Evolutionary conservation across 2,888 invertebrate genomes (phyloP), one percentile per base, ranked within the genome.

Genomic region (Cryptus viduatorius): DNA sequence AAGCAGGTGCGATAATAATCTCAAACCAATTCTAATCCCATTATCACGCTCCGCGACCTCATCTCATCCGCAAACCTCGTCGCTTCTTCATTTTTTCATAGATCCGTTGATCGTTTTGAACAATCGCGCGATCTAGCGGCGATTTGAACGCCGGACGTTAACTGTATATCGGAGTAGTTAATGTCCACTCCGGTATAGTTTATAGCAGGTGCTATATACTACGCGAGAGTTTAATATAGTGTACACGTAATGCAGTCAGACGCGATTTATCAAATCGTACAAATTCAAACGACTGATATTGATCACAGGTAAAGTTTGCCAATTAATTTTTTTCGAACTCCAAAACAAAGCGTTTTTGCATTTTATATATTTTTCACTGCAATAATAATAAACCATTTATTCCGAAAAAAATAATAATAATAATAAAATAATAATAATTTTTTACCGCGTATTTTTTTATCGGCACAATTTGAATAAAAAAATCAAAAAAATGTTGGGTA

Each of bases 111-210:
- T 79, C 61, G 56, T 75, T 75, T 37, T 24, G 68, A 80, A 80
- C 80, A 80, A 75, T 80, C 75, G 80, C 75, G 73, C 68, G 75
- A 68, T 80, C 75, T 48, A 14, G 53, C 44, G 42, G 53, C 71
- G 50, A 71, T 78, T 78, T 14, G 59, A 73, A 56, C 61, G 76
- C 75, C 86, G 86, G 86, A 86, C 78, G 80, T 86, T 86, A 84
- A 84, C 82, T 82, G 86, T 84, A 68, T 59, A 67, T 46, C 50
- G 48, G 14, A 29, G 48, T 48, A 14, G 61, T 29, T 61, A 61
- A 61, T 61, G 29, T 24, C 61, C 48, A 69, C 50, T 37, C 14
- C 16, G 67, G 64, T 50, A 50, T 24, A 72, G 72, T 73, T 59
- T 61, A 61, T 31, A 61, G 61, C 31, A n/a, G 61, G 29, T 37